Conservation (phyloP, 2,797 vertebrate species). For the Ceryle rudis region DNA sequence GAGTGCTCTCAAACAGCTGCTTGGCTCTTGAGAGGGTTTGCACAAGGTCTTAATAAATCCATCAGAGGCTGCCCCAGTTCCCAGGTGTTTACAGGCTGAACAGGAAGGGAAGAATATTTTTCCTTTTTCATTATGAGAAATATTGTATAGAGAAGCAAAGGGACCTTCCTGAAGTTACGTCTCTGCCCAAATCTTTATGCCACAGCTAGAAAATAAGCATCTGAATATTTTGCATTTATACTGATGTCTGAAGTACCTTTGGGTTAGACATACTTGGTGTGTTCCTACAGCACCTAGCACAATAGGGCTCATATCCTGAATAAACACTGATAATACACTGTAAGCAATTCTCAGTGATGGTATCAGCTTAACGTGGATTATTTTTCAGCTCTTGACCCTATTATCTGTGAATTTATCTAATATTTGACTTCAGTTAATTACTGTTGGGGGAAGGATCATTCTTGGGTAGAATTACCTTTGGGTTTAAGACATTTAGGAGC, state of each 20-base stretch:
- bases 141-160: not conserved
- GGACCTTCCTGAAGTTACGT: not conserved
- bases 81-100: not conserved
- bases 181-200: not conserved
- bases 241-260: not conserved
- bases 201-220: not conserved
- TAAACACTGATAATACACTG: not conserved
- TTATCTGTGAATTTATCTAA: slow-evolving; percentile 14
- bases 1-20: not conserved
- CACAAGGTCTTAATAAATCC: not conserved
- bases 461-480: not conserved
- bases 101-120: not conserved
- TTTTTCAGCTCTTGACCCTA: not conserved
- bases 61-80: not conserved
- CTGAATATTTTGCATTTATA: not conserved
- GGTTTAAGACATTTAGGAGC: not conserved
- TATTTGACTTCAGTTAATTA: slow-evolving; percentile 8
- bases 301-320: not conserved
- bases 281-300: not conserved
- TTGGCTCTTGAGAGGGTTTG: not conserved
- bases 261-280: not conserved
- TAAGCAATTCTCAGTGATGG: not conserved
- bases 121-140: not conserved
- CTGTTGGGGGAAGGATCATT: not conserved
- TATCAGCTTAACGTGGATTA: not conserved